Conservation (phyloP, 2,113 vertebrate genomes). For the human (Homo sapiens) region GRCh38 chr6:25460001-25460500, state of each 20-base stretch:
- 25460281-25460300: neutral
- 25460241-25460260: neutral
- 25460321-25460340: neutral
- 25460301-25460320: neutral
- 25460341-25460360: neutral
- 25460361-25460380: neutral
- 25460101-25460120: neutral
- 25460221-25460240: neutral
- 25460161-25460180: neutral
- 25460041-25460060: neutral
- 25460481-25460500: neutral
- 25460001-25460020: accelerated
- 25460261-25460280: neutral
- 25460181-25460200: neutral
- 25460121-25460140: neutral
- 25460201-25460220: neutral
- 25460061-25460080: neutral
- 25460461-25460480: neutral
- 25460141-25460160: too few species aligned
- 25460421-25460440: neutral
- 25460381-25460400: neutral
- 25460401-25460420: neutral
- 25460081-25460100: too few species aligned
- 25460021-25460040: neutral
- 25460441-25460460: neutral